Evolutionary conservation across 2,797 vertebrate species (phyloP), one percentile per base, ranked within the genome.

Genomic region (Babyrousa celebensis): DNA sequence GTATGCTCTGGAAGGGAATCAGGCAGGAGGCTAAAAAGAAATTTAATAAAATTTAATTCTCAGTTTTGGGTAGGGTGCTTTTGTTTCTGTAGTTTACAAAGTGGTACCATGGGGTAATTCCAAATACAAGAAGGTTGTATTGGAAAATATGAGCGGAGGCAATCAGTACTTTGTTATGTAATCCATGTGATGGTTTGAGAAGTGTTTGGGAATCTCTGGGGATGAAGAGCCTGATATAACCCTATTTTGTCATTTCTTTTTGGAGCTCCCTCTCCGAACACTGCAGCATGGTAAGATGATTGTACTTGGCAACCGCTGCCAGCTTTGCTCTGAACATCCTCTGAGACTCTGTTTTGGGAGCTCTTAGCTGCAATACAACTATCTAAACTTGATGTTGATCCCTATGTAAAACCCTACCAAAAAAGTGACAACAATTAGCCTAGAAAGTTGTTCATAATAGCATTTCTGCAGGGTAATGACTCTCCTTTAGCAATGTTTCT

Each of bases 171-270:
- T 97, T 90, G 27, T 97, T 89, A 68, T 71, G 32, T 84, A 92
- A 89, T 74, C 40, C 20, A 14, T 77, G 62, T 40, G 78, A 94
- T 87, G 70, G 32, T 85, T 89, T 93, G 77, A 68, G 74, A 96
- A 96, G 86, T 62, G 67, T 86, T 96, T 95, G 68, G 78, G 71
- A 71, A 83, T 89, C 93, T 88, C 80, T 72, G 29, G 74, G 84
- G 93, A 89, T 54, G 78, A 91, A 79, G 58, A 78, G n/a, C 89
- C 94, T 96, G 80, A 82, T 72, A 85, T 85, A 93, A 96, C 89
- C 94, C 92, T 85, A 43, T 80, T 96, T 95, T 97, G 72, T 77
- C 62, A 80, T 96, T 95, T 93, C 60, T 92, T 91, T 93, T 84
- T 95, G 58, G 36, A 75, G 75, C 70, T 80, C 56, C 32, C 20